Conservation (phyloP, 2,888 invertebrate species). For the Tinea trinotella region DNA sequence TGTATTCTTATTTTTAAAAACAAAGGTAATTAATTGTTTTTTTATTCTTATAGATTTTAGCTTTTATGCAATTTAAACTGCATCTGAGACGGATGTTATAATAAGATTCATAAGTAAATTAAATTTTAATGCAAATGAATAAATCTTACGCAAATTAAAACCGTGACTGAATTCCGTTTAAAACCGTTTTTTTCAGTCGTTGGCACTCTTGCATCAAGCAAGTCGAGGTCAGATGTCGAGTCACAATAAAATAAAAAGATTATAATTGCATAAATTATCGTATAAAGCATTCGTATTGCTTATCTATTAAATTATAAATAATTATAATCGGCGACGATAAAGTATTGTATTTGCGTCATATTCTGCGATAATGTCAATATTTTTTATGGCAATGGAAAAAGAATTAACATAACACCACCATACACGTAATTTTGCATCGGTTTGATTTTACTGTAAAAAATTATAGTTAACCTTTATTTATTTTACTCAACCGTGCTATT, state of each 20-base stretch:
- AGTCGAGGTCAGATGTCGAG: not conserved
- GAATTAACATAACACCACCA: not conserved
- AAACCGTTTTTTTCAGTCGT: not conserved
- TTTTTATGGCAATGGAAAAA: not conserved
- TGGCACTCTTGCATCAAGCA: too few species aligned
- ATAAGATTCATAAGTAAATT: too few species aligned
- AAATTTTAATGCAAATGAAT: too few species aligned
- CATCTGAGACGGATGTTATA: too few species aligned
- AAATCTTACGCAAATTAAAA: too few species aligned
- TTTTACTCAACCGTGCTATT: too few species aligned
- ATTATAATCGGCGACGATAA: not conserved
- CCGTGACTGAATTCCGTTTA: too few species aligned
- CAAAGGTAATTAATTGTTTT: not conserved
- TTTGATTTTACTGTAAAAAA: too few species aligned
- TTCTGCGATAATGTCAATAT: not conserved
- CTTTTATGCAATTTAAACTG: too few species aligned
- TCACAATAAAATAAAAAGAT: not conserved
- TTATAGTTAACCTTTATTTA: too few species aligned
- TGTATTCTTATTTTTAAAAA: not conserved
- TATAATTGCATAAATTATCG: not conserved
- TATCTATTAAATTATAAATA: conserved; percentile 4
- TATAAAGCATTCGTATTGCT: not conserved
- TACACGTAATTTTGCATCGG: too few species aligned
- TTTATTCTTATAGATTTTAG: too few species aligned
- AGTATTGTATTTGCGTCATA: not conserved